Evolutionary conservation across 2,888 invertebrate species (phyloP).

Genomic region (Euphydryas editha): DNA sequence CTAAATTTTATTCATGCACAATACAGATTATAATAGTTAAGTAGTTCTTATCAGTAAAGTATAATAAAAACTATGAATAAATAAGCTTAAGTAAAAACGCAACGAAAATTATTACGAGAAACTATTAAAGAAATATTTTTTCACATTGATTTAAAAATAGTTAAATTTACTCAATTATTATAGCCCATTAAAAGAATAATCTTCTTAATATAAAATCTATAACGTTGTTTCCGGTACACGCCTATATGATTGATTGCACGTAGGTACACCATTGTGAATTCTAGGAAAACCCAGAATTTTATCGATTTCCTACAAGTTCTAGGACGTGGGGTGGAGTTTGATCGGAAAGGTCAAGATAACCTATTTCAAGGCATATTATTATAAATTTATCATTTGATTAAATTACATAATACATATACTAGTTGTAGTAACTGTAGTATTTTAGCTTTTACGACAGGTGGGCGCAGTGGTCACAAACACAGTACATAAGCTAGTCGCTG

Average conservation of each 20-base stretch:
- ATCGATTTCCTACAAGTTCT: slow-evolving; percentile 23
- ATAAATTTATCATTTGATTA: neutral
- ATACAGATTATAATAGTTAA: no score
- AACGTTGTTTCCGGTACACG: neutral
- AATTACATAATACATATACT: neutral
- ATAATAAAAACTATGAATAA: no score
- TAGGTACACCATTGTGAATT: neutral
- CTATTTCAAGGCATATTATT: neutral
- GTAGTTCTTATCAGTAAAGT: no score
- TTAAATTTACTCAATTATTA: no score
- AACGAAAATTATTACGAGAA: no score
- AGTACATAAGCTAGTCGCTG: no score
- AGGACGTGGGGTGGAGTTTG: slow-evolving; percentile 10
- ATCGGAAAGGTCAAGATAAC: slow-evolving; percentile 1
- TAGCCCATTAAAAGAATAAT: no score
- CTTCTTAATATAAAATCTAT: neutral
- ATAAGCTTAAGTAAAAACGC: no score
- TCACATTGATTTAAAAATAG: no score
- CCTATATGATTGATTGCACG: neutral
- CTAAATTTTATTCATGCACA: no score
- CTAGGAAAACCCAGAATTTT: slow-evolving; percentile 26
- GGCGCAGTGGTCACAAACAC: no score
- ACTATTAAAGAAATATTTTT: no score
- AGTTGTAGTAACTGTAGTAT: neutral
- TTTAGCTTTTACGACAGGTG: neutral